These are phyloP conservation scores for Dorcus hopei DNA, from an alignment of 2,888 invertebrate genomes.

Conservation along the genomic window DNA sequence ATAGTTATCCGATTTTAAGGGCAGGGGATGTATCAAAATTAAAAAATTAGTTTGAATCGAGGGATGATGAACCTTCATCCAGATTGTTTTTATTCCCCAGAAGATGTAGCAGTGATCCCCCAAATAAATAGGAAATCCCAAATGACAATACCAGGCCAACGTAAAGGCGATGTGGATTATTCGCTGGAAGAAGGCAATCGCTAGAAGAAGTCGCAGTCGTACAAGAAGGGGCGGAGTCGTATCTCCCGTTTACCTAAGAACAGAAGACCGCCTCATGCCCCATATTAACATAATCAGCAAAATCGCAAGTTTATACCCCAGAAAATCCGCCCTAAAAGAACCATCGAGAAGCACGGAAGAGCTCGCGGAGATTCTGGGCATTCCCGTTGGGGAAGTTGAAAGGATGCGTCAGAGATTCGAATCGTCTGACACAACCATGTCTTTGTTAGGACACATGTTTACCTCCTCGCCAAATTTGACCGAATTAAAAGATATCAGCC, in stretches of 20 bases:
- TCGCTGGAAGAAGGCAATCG: slow-evolving; percentile 48
- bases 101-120: slow-evolving; percentile 77
- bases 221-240: slow-evolving; percentile 50
- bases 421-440: slow-evolving; percentile 53
- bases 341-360: slow-evolving; percentile 38
- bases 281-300: slow-evolving; percentile 89
- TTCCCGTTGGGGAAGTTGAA: slow-evolving; percentile 66
- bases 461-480: slow-evolving; percentile 77
- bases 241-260: slow-evolving; percentile 65
- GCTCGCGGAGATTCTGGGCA: slow-evolving; percentile 42
- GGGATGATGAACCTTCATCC: slow-evolving; percentile 30
- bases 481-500: slow-evolving; percentile 73
- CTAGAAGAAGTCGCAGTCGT: slow-evolving; percentile 52
- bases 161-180: slow-evolving; percentile 56
- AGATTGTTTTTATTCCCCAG: slow-evolving; percentile 46
- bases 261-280: slow-evolving; percentile 77
- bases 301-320: slow-evolving; percentile 58
- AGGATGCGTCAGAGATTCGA: slow-evolving; percentile 72
- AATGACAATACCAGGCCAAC: slow-evolving; percentile 48
- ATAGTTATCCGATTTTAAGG: slow-evolving; percentile 68
- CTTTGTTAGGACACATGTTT: slow-evolving; percentile 73
- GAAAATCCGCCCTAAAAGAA: slow-evolving; percentile 38
- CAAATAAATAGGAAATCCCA: slow-evolving; percentile 63
- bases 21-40: slow-evolving; percentile 76
- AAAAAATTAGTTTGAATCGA: slow-evolving; percentile 65